Evolutionary conservation across 1,140 invertebrate species (phyloP), one percentile per base, ranked within the genome.

Genomic region (Arion vulgaris): DNA sequence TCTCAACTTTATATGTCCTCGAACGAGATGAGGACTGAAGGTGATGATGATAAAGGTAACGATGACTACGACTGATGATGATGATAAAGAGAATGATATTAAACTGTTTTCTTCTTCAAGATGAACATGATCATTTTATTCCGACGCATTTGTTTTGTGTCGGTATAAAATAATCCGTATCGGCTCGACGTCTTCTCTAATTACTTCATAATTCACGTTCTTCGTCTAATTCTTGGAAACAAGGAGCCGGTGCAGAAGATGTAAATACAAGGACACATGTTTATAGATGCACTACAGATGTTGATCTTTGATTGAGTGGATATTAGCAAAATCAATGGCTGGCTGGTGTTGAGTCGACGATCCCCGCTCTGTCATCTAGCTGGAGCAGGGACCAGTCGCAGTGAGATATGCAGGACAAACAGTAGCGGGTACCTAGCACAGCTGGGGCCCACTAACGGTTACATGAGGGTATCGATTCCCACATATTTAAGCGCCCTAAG

Each of bases 401-500:
- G 62, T 66, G 17, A 66, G 62, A 66, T 66, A 66, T 28, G 62
- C 62, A n/a, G 62, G 62, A 28, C 62, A 66, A 66, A 66, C 28
- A 66, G 62, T 32, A n/a, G 28, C 62, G 62, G 62, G 62, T 66
- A 66, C 62, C 62, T 66, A 66, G 62, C 62, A 32, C 62, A 66
- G 62, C n/a, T 66, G 62, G 62, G 62, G 62, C 62, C 62, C 62
- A 7, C 62, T 66, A 32, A 66, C 62, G 62, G 62, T 32, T 66
- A 66, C 62, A 66, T 66, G 28, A 66, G 62, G 62, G 28, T 66
- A 66, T 66, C 62, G 62, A 66, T 66, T 66, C 62, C 62, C 62
- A 32, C 62, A 66, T 66, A 34, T 11, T 13, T 2, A 66, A 28
- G 62, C 32, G 62, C 62, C 62, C 62, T 66, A 66, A 9, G 62